phyloP scores from a whole-genome alignment of 2,797 vertebrate genomes.

The Channallabes apus region DNA sequence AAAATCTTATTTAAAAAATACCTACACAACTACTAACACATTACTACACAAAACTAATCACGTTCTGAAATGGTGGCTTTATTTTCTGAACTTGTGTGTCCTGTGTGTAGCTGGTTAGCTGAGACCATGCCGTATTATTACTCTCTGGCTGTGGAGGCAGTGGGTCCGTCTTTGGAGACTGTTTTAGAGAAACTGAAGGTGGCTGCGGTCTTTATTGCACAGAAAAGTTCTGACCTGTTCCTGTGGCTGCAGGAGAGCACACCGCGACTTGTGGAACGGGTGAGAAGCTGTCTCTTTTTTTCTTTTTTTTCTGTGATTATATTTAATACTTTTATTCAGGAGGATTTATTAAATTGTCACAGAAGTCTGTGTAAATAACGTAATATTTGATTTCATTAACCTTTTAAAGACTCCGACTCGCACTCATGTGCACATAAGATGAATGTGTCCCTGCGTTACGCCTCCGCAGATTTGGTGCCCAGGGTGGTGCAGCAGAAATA shows the following conservation, averaged over 20 bases:
- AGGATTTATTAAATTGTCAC: background rate
- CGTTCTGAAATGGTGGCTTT: background rate
- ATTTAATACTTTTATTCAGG: background rate
- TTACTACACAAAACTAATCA: background rate
- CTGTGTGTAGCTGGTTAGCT: constrained; percentile 80
- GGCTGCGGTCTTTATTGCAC: constrained; percentile 60
- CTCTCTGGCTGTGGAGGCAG: constrained; percentile 65
- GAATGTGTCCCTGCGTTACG: background rate
- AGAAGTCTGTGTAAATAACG: background rate
- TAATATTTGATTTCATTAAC: background rate
- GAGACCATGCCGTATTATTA: constrained; percentile 76
- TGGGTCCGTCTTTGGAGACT: constrained; percentile 76
- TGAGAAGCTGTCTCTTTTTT: constrained; percentile 62
- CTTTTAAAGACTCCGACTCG: background rate
- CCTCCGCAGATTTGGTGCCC: too few relatives aligned
- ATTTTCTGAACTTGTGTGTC: too few relatives aligned
- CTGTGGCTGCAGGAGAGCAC: constrained; percentile 74
- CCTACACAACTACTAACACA: background rate
- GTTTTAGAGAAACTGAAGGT: constrained; percentile 67
- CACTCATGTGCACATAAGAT: background rate
- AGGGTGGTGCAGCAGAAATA: too few relatives aligned
- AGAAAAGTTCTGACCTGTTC: constrained; percentile 70
- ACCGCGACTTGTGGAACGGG: constrained; percentile 77
- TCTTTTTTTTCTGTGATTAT: background rate
- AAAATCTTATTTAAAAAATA: background rate